A percentile compares a stretch with the other conserved stretches of the same genome.
Evolutionary conservation across 2,113 vertebrate species (phyloP).

Genomic region (Myotis davidii): DNA sequence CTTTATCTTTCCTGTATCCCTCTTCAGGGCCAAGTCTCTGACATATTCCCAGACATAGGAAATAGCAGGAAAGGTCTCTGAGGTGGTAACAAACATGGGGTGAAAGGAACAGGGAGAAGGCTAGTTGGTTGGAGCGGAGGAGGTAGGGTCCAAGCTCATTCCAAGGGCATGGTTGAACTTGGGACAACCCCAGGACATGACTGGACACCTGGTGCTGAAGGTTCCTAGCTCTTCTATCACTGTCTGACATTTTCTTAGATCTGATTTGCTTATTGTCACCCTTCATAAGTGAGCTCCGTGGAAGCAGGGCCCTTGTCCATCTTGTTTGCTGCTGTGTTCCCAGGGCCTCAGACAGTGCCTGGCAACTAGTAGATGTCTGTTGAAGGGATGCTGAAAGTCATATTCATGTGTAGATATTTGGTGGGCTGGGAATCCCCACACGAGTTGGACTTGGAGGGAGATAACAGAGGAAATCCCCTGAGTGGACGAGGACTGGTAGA

Average conservation of each 20-base stretch:
- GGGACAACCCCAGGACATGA: neutral
- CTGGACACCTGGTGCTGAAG: neutral
- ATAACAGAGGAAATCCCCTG: neutral
- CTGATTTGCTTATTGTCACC: neutral
- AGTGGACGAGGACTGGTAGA: neutral
- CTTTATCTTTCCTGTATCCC: neutral
- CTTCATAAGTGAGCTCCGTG: neutral
- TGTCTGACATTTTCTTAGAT: neutral
- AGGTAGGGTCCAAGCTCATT: neutral
- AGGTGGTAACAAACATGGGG: neutral
- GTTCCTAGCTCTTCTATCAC: neutral
- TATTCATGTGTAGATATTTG: neutral
- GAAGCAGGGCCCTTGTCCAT: neutral
- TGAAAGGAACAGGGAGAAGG: neutral
- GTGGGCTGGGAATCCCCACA: neutral
- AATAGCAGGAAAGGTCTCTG: neutral
- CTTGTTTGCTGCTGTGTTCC: no score
- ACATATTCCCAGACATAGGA: neutral
- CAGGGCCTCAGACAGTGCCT: neutral
- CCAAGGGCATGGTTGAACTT: neutral
- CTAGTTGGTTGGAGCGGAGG: neutral
- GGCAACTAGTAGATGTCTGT: neutral
- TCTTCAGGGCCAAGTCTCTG: neutral
- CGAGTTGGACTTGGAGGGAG: neutral
- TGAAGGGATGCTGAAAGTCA: neutral